Conservation (phyloP, 23 tunicate species). For the Phallusia fumigata region DNA sequence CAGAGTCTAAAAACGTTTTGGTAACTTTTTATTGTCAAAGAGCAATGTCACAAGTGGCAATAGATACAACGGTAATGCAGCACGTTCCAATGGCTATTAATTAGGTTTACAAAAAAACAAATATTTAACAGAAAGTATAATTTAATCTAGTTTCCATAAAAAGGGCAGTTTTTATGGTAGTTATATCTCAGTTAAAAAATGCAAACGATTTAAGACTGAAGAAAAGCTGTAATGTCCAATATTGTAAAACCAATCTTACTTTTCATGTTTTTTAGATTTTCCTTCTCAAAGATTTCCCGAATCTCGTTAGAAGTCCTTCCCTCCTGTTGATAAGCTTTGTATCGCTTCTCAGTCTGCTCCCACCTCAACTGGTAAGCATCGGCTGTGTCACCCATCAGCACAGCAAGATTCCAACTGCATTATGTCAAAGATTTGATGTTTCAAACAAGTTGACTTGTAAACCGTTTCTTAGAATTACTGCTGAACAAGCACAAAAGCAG, state of each 20-base stretch:
- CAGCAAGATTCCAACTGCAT: constrained; percentile 34
- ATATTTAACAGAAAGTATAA: too few species aligned
- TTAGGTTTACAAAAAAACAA: too few species aligned
- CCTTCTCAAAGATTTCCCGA: constrained; percentile 52
- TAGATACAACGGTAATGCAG: too few species aligned
- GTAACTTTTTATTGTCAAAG: not conserved
- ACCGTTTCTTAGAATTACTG: too few species aligned
- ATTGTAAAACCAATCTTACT: constrained; percentile 21
- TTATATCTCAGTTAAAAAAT: too few species aligned
- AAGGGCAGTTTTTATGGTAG: too few species aligned
- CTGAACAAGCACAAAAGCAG: not conserved
- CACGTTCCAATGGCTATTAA: too few species aligned
- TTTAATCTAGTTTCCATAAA: too few species aligned
- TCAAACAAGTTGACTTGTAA: not conserved
- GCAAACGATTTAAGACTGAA: too few species aligned
- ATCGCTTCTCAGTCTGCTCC: constrained; percentile 40
- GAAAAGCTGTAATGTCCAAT: too few species aligned
- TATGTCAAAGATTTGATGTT: too few species aligned
- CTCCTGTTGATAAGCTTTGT: constrained; percentile 24
- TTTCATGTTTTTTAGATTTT: constrained; percentile 49
- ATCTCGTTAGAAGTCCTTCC: constrained; percentile 53
- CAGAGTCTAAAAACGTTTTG: constrained; percentile 26
- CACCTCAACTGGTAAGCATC: constrained; percentile 46
- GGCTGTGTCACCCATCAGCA: constrained; percentile 67
- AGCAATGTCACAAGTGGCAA: too few species aligned